phyloP scores from a whole-genome alignment of 2,113 vertebrate species.

The Poeciliopsis turrubarensis region DNA sequence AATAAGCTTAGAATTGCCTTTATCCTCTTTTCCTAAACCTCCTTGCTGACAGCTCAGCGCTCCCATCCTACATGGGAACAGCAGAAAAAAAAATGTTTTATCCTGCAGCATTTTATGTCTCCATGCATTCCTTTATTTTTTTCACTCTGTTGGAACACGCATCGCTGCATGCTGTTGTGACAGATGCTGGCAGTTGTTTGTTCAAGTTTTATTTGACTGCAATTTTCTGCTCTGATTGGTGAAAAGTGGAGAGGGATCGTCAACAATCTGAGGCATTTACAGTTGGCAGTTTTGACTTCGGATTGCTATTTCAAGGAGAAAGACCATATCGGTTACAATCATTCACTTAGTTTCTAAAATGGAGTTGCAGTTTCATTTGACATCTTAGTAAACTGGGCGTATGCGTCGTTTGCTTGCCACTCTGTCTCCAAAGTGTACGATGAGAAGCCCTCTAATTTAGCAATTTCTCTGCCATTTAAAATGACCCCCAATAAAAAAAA shows the following conservation, averaged over 20 bases:
- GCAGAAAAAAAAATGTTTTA: conserved; percentile 12
- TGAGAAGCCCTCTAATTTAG: not conserved
- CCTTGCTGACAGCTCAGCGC: conserved; percentile 49
- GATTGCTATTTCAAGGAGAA: not conserved
- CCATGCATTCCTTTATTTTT: conserved; percentile 17
- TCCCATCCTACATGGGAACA: conserved; percentile 16
- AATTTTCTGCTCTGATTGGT: conserved; percentile 30
- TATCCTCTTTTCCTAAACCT: conserved; percentile 53
- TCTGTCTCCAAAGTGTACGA: too few species aligned
- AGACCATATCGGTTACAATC: conserved; percentile 14
- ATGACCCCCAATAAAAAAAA: too few species aligned
- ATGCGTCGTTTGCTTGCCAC: not conserved
- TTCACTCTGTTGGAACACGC: conserved; percentile 9
- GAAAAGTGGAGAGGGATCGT: conserved; percentile 6
- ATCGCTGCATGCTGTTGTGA: conserved; percentile 15
- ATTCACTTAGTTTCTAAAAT: not conserved
- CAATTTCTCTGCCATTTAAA: not conserved
- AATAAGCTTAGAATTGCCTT: conserved; percentile 67
- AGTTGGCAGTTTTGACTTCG: not conserved
- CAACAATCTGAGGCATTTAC: not conserved
- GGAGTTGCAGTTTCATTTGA: not conserved
- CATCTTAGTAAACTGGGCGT: not conserved
- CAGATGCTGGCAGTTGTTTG: conserved; percentile 22
- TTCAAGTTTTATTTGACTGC: conserved; percentile 5
- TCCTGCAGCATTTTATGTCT: conserved; percentile 22